Percentiles rank a stretch among this genome's conserved stretches.
Conservation (phyloP, 2,797 vertebrate species). For the Peromyscus attwateri region DNA sequence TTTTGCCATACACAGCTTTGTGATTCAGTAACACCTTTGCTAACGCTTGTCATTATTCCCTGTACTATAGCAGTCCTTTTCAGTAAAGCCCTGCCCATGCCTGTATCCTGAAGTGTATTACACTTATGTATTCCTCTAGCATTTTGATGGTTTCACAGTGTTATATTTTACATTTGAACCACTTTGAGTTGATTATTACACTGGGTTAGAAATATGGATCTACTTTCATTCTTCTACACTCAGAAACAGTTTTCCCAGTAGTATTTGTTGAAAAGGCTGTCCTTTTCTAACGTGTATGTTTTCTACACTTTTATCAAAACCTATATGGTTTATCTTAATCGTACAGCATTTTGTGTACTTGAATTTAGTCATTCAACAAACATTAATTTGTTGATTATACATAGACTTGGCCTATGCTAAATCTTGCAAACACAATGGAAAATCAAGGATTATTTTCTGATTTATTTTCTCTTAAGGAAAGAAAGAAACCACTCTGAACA, state of each 20-base stretch:
- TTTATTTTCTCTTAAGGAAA: slow-evolving; percentile 14
- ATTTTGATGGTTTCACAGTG: neutral
- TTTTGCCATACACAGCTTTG: neutral
- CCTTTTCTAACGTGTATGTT: neutral
- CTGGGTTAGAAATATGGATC: neutral
- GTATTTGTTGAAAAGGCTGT: neutral
- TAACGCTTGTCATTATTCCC: neutral
- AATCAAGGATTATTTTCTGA: neutral
- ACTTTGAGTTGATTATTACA: neutral
- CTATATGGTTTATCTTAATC: neutral
- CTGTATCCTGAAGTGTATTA: neutral
- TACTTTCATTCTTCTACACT: neutral
- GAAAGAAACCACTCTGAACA: neutral
- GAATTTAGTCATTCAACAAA: neutral
- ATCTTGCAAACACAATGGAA: neutral
- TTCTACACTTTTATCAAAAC: neutral
- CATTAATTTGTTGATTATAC: neutral
- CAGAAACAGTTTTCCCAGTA: neutral
- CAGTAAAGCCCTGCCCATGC: neutral
- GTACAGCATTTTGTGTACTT: neutral
- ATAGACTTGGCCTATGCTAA: neutral
- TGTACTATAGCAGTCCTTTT: neutral
- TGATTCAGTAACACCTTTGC: neutral
- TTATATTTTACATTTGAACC: neutral
- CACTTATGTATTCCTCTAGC: neutral